Evolutionary conservation across 2,113 vertebrate genomes (phyloP).

Genomic region (Catagonus wagneri): DNA sequence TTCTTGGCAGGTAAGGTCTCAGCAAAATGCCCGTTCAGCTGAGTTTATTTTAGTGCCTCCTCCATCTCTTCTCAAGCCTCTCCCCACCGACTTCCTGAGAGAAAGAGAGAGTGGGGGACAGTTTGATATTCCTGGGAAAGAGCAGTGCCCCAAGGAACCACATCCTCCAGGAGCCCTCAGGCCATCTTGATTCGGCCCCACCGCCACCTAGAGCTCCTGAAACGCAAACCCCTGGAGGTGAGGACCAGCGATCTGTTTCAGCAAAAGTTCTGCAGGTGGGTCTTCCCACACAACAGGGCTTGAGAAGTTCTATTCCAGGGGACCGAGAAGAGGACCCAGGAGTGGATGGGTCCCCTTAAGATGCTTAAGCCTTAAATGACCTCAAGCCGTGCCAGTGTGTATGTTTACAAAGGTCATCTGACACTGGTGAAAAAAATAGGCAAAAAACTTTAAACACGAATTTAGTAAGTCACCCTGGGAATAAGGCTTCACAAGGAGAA

Average conservation of each 20-base stretch:
- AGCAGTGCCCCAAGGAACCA: not conserved
- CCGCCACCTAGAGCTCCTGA: not conserved
- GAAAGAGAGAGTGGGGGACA: not conserved
- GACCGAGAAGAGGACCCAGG: not conserved
- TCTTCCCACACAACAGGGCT: not conserved
- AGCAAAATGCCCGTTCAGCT: not conserved
- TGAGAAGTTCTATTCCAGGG: not conserved
- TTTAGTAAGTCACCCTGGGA: not conserved
- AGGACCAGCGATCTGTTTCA: not conserved
- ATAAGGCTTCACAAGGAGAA: not conserved
- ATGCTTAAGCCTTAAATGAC: not conserved
- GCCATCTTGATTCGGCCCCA: not conserved
- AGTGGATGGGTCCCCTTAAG: too few species aligned
- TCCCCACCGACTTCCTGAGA: too few species aligned
- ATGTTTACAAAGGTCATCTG: slow-evolving; percentile 33
- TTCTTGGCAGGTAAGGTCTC: not conserved
- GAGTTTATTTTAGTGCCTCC: not conserved
- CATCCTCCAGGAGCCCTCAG: not conserved
- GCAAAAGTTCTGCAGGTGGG: not conserved
- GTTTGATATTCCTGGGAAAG: not conserved
- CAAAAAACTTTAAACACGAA: slow-evolving; percentile 31
- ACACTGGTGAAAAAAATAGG: not conserved
- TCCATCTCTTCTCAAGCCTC: not conserved
- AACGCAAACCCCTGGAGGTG: not conserved
- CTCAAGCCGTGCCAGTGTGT: not conserved